These are phyloP conservation scores for Onychomys arenicola DNA, from an alignment of 2,797 vertebrate genomes.

Conservation along the genomic window DNA sequence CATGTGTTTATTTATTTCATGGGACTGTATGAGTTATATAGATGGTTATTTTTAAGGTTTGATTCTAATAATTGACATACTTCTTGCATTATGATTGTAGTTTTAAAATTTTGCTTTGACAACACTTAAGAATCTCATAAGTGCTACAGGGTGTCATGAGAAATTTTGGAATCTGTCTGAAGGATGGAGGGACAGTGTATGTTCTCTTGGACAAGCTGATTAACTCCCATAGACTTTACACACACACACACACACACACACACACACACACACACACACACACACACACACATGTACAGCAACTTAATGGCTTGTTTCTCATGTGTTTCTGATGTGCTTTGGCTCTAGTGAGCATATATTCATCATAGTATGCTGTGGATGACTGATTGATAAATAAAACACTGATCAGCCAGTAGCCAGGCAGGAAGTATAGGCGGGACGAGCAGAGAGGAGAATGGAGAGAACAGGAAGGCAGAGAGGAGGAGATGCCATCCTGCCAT, in stretches of 20 bases:
- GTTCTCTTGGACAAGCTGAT: background rate
- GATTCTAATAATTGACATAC: background rate
- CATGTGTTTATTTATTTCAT: background rate
- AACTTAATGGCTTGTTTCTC: background rate
- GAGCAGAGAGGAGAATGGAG: too few species aligned
- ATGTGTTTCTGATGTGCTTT: background rate
- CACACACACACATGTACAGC: rapidly evolving
- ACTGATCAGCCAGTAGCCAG: too few species aligned
- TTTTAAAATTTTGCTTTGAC: background rate
- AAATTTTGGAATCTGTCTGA: background rate
- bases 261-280: background rate
- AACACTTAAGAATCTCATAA: background rate
- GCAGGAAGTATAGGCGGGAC: too few species aligned
- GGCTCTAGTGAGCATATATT: background rate
- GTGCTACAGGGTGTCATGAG: too few species aligned
- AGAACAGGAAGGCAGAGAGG: too few species aligned
- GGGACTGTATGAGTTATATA: background rate
- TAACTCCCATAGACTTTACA: background rate
- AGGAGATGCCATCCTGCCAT: too few species aligned
- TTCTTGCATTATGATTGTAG: background rate
- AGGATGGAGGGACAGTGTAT: background rate
- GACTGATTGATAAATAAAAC: too few species aligned
- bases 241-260: background rate
- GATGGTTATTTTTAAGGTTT: background rate
- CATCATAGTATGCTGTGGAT: too few species aligned